Base-by-base conservation (phyloP, 2,113 vertebrate genomes). In the Phalacrocorax brasilianus region DNA sequence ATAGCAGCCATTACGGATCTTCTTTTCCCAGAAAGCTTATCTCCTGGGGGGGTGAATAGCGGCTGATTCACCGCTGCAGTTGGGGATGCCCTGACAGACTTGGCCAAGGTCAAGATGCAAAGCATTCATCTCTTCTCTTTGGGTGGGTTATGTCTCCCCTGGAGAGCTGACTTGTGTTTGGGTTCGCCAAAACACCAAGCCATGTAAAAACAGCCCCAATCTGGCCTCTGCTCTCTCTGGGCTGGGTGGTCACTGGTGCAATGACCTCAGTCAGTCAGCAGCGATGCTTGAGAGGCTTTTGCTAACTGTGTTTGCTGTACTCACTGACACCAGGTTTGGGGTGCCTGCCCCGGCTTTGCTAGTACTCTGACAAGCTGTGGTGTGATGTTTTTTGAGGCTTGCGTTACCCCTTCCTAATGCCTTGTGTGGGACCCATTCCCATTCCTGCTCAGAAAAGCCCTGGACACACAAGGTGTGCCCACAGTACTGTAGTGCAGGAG, bases 401-500 rank as follows among this genome's bases (percentile, higher is more conserved):
- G 9, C 2, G 1, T 40, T 63, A 28, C 32, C 14, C n/a, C 23
- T 49, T 47, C 33, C 33, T 12, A 53, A 62, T n/a, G 33, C 28
- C 28, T 33, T n/a, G 12, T 13, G 11, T 15, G 24, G 23, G n/a
- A 40, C 30, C 5, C 11, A 4, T 50, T 50, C 44, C n/a, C 47
- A 10, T 11, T 75, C n/a, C 40, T 67, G 61, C 44, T 50, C 24
- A 35, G 44, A 30, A 35, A 59, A 50, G 35, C 19, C 20, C 35
- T 16, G 35, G 62, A 44, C 23, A 23, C 23, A 6, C 14, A 22
- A 62, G 40, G 18, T 0, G 1, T 44, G 30, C 53, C 26, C 35
- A 16, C 1, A 4, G 40, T 40, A 47, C 26, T 0, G 1, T 22
- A 27, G 21, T 1, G 5, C 15, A 13, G 71, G 23, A 47, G 42